These are phyloP conservation scores for Platyrinchus mystaceus DNA, from an alignment of 2,797 vertebrate genomes.

Conservation along the genomic window DNA sequence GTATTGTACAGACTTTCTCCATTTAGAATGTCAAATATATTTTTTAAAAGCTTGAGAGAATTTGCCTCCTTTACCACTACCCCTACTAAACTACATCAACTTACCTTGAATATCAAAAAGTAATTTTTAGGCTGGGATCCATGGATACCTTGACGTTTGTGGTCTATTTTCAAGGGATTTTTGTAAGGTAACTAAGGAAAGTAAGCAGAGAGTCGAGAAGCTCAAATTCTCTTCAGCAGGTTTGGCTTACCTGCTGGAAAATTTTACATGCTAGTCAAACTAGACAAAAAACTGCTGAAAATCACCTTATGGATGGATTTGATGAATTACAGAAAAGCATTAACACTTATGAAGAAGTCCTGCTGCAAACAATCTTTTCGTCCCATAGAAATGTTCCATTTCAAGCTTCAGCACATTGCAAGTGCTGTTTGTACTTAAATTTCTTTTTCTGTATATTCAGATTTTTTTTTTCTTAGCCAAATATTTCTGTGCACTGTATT, in stretches of 20 bases:
- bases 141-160: neutral
- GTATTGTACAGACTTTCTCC: neutral
- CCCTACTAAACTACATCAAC: neutral
- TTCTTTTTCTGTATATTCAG: neutral
- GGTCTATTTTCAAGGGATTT: slow-evolving; percentile 2
- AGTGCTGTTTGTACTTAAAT: neutral
- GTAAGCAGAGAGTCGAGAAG: neutral
- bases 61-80: neutral
- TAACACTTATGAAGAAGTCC: neutral
- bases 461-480: neutral
- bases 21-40: neutral
- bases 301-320: neutral
- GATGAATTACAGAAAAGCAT: neutral
- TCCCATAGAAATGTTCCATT: neutral
- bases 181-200: neutral
- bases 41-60: neutral
- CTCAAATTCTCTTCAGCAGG: neutral
- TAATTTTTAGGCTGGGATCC: neutral
- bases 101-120: neutral
- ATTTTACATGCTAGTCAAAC: neutral
- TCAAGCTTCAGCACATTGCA: neutral
- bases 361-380: neutral
- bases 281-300: neutral
- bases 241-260: neutral
- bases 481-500: neutral